Evolutionary conservation across 2,797 vertebrate species (phyloP).

Genomic region (Sebastes baramenuke): DNA sequence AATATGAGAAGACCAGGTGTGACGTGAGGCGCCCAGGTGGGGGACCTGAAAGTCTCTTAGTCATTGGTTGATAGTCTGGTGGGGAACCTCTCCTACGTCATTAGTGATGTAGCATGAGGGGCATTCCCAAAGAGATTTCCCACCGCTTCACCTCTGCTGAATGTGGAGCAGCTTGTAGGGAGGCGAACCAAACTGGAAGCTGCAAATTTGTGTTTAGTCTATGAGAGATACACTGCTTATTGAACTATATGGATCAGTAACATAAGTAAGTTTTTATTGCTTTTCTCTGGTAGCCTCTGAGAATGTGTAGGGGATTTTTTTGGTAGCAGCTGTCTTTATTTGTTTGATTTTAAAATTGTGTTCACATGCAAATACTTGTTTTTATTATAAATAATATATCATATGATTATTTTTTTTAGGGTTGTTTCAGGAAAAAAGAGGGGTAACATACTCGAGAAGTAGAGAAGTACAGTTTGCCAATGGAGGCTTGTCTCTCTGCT

Average conservation of each 20-base stretch:
- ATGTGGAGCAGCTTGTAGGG: background rate
- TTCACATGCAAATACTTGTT: too few relatives aligned
- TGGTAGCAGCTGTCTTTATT: background rate
- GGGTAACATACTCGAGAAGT: background rate
- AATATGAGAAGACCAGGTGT: conserved; percentile 63
- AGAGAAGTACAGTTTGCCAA: background rate
- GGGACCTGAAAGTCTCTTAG: background rate
- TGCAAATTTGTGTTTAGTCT: background rate
- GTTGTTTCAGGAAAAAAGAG: background rate
- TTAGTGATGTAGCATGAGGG: conserved; percentile 46
- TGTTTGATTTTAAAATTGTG: background rate
- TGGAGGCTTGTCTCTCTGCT: conserved; percentile 23
- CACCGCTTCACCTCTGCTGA: conserved; percentile 13
- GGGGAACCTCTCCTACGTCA: conserved; percentile 67
- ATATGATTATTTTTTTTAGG: background rate
- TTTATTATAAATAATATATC: too few relatives aligned
- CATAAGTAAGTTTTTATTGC: background rate
- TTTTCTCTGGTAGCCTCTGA: background rate
- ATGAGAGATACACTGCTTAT: background rate
- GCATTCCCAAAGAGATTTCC: conserved; percentile 56
- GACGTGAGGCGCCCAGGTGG: conserved; percentile 46
- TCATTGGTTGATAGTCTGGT: conserved; percentile 19
- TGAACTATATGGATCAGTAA: background rate
- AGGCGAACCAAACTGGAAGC: background rate
- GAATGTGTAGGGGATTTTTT: background rate